Conservation (phyloP, 2,888 invertebrate genomes). For the Drosophila mettleri region DNA sequence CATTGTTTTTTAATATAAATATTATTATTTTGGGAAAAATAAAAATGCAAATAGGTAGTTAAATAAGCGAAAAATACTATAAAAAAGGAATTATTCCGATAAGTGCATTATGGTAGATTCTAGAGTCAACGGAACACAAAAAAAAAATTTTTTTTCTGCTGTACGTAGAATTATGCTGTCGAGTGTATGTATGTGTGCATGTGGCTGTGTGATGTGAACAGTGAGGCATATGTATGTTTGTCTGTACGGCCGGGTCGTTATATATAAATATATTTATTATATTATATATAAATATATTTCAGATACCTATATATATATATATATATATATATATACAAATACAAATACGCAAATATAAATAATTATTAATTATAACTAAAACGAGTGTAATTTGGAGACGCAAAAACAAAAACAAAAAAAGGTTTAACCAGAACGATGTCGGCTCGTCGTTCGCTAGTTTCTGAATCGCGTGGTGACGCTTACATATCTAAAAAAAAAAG, state of each 20-base stretch:
- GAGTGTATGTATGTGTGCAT: slow-evolving; percentile 2
- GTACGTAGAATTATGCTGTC: no score
- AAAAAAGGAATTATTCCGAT: no score
- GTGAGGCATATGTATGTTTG: slow-evolving; percentile 8
- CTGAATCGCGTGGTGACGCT: slow-evolving; percentile 60
- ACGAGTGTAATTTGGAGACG: slow-evolving; percentile 48
- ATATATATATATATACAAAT: slow-evolving; percentile 26
- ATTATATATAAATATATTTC: slow-evolving; percentile 2
- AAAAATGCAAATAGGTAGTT: no score
- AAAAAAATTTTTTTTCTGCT: no score
- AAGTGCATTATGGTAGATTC: no score
- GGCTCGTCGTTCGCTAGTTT: slow-evolving; percentile 48
- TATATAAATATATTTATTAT: slow-evolving; percentile 42
- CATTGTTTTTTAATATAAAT: no score
- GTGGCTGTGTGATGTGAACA: slow-evolving; percentile 24
- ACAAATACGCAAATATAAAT: slow-evolving; percentile 18
- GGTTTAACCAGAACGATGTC: slow-evolving; percentile 46
- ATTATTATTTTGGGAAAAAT: no score
- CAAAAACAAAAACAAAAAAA: slow-evolving; percentile 25
- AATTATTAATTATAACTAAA: slow-evolving; percentile 70
- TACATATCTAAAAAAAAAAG: slow-evolving; percentile 34
- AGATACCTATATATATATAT: slow-evolving; percentile 3
- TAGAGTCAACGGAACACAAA: no score
- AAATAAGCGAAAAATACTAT: no score
- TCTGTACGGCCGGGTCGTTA: slow-evolving; percentile 53